A percentile compares a stretch with the other conserved stretches of the same genome.
Conservation (phyloP, 1,140 invertebrate species). For the Caenorhabditis latens region DNA sequence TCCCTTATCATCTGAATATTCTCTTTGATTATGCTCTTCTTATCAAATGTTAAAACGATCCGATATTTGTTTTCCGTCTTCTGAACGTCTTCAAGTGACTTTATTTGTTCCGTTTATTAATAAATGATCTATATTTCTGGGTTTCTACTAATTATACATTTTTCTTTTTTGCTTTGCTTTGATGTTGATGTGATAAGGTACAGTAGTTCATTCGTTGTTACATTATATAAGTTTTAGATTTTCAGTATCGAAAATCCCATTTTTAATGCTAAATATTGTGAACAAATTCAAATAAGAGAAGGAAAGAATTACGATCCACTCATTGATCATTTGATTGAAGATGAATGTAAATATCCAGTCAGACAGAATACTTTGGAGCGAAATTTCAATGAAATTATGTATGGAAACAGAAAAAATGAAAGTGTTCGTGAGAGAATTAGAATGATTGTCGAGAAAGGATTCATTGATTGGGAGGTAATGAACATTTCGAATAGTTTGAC, state of each 20-base stretch:
- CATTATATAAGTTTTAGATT: neutral
- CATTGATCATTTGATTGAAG: slow-evolving; percentile 19
- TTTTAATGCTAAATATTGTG: neutral
- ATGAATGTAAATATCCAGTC: slow-evolving; percentile 23
- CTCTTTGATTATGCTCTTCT: neutral
- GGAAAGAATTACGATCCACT: neutral
- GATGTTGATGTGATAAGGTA: neutral
- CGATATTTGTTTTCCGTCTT: slow-evolving; percentile 1
- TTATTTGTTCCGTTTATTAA: neutral
- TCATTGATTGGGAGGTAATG: slow-evolving; percentile 8
- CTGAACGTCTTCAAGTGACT: neutral
- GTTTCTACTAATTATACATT: neutral
- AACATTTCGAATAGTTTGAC: neutral
- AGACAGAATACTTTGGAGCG: neutral
- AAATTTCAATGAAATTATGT: neutral
- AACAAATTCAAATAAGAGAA: neutral
- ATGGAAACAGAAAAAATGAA: neutral
- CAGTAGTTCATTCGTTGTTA: neutral
- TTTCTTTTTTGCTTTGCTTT: neutral
- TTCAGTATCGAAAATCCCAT: slow-evolving; percentile 30
- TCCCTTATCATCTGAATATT: neutral
- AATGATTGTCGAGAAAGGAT: slow-evolving; percentile 1
- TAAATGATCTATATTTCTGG: neutral
- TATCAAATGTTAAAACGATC: neutral
- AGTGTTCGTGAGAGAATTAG: neutral